These are phyloP conservation scores for Xiphorhynchus erythropygius DNA, from an alignment of 2,797 vertebrate genomes.

Conservation along the genomic window DNA sequence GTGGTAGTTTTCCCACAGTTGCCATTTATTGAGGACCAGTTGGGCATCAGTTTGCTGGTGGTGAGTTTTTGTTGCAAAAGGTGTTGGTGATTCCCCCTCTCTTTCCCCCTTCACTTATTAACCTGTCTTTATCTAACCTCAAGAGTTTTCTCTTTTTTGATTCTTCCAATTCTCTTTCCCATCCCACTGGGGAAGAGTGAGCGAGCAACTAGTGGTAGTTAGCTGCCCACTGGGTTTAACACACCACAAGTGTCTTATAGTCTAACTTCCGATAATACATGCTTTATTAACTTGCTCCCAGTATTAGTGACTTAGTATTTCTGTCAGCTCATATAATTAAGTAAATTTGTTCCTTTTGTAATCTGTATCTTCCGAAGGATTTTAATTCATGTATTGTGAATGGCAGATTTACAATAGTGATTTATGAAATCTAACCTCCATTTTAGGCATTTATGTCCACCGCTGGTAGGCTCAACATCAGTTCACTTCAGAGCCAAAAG, in stretches of 20 bases:
- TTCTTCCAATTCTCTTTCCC: neutral
- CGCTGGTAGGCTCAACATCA: neutral
- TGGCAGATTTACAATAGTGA: neutral
- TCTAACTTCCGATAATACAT: neutral
- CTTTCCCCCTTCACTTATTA: neutral
- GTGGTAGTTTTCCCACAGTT: neutral
- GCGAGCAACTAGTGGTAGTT: rapidly evolving
- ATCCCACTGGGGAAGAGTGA: rapidly evolving
- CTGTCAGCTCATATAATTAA: neutral
- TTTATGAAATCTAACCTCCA: neutral
- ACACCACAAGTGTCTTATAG: neutral
- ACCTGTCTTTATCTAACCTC: neutral
- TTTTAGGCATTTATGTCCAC: neutral
- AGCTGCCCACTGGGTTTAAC: neutral
- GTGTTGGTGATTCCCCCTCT: neutral
- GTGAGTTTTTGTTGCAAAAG: neutral
- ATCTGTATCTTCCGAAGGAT: neutral
- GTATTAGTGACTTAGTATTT: neutral
- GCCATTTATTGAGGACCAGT: neutral
- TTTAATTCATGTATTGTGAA: neutral
- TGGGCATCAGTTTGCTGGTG: rapidly evolving
- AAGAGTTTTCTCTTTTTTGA: neutral
- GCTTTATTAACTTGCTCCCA: neutral
- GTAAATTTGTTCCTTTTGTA: neutral
- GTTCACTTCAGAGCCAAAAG: neutral